Evolutionary conservation across 2,113 vertebrate species (phyloP).

Genomic region (Lophochroa leadbeateri): DNA sequence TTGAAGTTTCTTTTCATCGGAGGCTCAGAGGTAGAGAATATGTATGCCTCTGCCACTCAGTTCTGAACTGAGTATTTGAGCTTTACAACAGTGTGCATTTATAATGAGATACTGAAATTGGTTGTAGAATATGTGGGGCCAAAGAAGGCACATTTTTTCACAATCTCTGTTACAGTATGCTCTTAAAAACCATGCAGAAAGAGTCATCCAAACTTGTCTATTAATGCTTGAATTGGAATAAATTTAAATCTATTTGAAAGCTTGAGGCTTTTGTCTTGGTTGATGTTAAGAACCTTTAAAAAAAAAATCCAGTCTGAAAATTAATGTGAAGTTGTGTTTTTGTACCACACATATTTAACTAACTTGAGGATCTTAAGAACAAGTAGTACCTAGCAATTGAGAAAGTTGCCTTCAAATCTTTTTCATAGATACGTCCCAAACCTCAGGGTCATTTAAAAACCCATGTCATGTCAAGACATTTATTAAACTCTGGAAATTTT

Average conservation of each 20-base stretch:
- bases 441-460: background rate
- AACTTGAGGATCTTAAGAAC: background rate
- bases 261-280: background rate
- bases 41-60: background rate
- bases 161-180: background rate
- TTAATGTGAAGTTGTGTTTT: background rate
- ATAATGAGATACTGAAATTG: background rate
- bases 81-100: background rate
- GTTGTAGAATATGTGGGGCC: background rate
- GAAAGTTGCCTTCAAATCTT: background rate
- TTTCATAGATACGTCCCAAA: background rate
- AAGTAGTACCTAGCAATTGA: background rate
- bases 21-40: background rate
- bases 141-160: background rate
- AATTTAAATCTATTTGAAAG: background rate
- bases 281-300: background rate
- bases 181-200: background rate
- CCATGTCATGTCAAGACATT: background rate
- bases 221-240: background rate
- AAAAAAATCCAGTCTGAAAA: background rate
- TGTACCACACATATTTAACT: background rate
- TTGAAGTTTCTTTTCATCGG: background rate
- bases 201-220: background rate
- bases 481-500: background rate
- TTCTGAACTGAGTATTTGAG: background rate